Evolutionary conservation across 2,113 vertebrate species (phyloP), one percentile per base, ranked within the genome.

Genomic region (Oreochromis spilurus): DNA sequence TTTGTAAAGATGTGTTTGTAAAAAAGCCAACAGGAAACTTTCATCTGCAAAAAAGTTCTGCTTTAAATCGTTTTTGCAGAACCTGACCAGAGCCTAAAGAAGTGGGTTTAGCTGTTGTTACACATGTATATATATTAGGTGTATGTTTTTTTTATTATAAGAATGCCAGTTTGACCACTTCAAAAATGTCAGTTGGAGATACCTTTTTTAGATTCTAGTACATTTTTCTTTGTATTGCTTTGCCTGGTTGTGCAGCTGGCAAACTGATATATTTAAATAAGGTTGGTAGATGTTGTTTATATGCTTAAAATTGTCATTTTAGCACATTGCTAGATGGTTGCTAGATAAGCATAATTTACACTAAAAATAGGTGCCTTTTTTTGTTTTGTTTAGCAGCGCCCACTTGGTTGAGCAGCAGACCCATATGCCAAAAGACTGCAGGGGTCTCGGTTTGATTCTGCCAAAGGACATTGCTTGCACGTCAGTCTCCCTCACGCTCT

Each of bases 381-480:
- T 21, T 6, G 19, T 19, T 7, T 2, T 6, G 0, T 62, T 43
- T 70, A 70, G n/a, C 36, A 24, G 4, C 2, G 0, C 36, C 36
- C 19, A 9, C 36, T 72, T 45, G 65, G 13, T 72, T 70, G 38
- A 45, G 13, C 13, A 45, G 38, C 21, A 24, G 13, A 72, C 13
- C 67, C 21, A 17, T 72, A 26, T 16, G 65, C 65, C 21, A 24
- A 40, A 72, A 72, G 65, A 45, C 65, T 72, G 21, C 65, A 24
- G 2, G 38, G 38, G n/a, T 21, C 38, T 45, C 12, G 8, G 38
- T 7, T 72, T 72, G 65, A 40, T 53, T 53, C 8, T 53, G 52
- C 45, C 45, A 67, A 67, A 38, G 34, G 62, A 38, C 34, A 38
- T 67, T 67, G 19, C 62, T 67, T 67, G 62, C 62, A 38, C 4